phyloP scores from a whole-genome alignment of 2,113 vertebrate species.

The Scomber colias region DNA sequence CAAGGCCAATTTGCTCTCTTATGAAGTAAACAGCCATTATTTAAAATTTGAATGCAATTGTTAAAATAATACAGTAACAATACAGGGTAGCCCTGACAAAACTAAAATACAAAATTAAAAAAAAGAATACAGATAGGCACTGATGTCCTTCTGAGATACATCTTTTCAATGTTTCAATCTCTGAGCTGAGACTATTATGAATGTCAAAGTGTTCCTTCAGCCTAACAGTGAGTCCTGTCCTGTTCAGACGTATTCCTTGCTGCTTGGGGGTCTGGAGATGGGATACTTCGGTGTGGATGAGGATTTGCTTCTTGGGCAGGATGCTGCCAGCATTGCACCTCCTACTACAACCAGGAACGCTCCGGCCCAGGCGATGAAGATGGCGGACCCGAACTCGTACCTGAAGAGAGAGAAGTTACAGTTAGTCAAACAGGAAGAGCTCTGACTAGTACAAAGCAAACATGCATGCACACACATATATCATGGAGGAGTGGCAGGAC shows the following conservation, averaged over 20 bases:
- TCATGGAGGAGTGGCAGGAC: neutral
- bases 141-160: constrained; percentile 22
- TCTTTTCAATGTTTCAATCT: constrained; percentile 30
- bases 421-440: neutral
- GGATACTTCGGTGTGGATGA: constrained; percentile 79
- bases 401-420: constrained; percentile 65
- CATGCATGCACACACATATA: too few species aligned
- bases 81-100: constrained; percentile 19
- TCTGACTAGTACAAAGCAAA: neutral
- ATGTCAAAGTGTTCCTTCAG: constrained; percentile 56
- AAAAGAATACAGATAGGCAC: constrained; percentile 21
- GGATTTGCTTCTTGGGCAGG: constrained; percentile 82
- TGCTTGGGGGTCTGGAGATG: constrained; percentile 81
- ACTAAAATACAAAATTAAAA: constrained; percentile 37
- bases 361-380: constrained; percentile 92
- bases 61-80: constrained; percentile 68
- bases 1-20: neutral
- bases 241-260: constrained; percentile 89
- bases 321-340: constrained; percentile 87
- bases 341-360: constrained; percentile 85
- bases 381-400: constrained; percentile 91
- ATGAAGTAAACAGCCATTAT: constrained; percentile 54
- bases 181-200: constrained; percentile 17
- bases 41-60: constrained; percentile 39
- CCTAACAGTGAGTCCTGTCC: neutral